Conservation (phyloP, 2,888 invertebrate species). For the Oxystoma pomonae region DNA sequence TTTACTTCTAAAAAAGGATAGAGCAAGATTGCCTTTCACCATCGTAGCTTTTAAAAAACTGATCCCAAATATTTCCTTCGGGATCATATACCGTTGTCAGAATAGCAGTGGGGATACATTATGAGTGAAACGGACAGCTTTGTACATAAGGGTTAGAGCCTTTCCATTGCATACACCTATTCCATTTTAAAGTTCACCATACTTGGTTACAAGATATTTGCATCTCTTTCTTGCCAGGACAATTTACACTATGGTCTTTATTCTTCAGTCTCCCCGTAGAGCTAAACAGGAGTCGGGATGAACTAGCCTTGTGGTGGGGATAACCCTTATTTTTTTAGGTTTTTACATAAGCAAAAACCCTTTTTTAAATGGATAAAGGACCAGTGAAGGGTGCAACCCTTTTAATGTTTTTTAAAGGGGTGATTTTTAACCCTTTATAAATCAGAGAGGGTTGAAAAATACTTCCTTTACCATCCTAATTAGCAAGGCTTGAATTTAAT, state of each 20-base stretch:
- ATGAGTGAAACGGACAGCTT: not conserved
- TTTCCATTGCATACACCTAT: not conserved
- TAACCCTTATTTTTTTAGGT: constrained; percentile 20
- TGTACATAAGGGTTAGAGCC: not conserved
- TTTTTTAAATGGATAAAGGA: not conserved
- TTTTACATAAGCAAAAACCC: not conserved
- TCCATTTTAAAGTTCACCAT: not conserved
- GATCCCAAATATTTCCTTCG: not conserved
- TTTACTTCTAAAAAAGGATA: no score
- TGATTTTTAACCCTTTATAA: no score
- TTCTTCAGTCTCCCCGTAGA: not conserved
- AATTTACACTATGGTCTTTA: not conserved
- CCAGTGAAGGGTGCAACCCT: constrained; percentile 1
- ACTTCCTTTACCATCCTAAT: no score
- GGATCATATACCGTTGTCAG: not conserved
- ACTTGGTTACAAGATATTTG: not conserved
- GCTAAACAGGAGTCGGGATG: not conserved
- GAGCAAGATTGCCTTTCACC: no score
- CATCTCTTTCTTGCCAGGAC: not conserved
- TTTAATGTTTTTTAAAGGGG: not conserved
- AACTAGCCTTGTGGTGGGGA: constrained; percentile 10
- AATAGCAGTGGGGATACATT: not conserved
- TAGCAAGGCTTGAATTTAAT: no score
- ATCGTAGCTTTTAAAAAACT: not conserved
- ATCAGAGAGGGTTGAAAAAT: no score